Evolutionary conservation across 2,888 invertebrate genomes (phyloP), one percentile per base, ranked within the genome.

Genomic region (Meganola albula): DNA sequence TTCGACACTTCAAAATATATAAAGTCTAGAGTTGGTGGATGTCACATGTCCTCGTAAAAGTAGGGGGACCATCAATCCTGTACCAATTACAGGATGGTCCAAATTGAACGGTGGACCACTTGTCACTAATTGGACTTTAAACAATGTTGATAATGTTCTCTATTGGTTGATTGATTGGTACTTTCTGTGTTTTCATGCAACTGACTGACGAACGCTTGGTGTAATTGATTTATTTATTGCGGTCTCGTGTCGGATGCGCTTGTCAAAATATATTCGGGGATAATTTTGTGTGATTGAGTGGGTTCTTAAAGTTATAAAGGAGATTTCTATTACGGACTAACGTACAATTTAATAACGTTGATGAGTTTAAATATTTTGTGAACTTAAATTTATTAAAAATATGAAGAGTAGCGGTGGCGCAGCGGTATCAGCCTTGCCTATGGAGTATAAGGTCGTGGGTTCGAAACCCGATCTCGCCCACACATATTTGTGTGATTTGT

Each of bases 91-190:
- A 31, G 42, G 48, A 49, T 47, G 49, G 45, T 38, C 54, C 53
- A 43, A 58, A 59, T 57, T 58, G 57, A 47, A 43, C 34, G 37
- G 58, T 7, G 20, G 20, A 36, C 59, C 71, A 70, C 67, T 72
- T 72, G 63, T 52, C 53, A 59, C 63, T 72, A 67, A 72, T 68
- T 65, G 68, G 53, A 27, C 37, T 30, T 40, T 48, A 53, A 53
- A 53, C 49, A 55, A 56, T 45, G 43, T 48, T 34, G 20, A 20
- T 20, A 51, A 42, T 48, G 44, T 37, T 27, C 48, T 48, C 54
- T 56, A 66, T 65, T 63, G 65, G 50, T 51, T 66, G 69, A 70
- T 70, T 61, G 71, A 66, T 71, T 52, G 58, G 37, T 51, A 44
- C 39, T 54, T 45, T 40, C 43, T 30, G 36, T 44, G 42, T 32